Evolutionary conservation across 2,888 invertebrate genomes (phyloP).

Genomic region (Coleophora deauratella): DNA sequence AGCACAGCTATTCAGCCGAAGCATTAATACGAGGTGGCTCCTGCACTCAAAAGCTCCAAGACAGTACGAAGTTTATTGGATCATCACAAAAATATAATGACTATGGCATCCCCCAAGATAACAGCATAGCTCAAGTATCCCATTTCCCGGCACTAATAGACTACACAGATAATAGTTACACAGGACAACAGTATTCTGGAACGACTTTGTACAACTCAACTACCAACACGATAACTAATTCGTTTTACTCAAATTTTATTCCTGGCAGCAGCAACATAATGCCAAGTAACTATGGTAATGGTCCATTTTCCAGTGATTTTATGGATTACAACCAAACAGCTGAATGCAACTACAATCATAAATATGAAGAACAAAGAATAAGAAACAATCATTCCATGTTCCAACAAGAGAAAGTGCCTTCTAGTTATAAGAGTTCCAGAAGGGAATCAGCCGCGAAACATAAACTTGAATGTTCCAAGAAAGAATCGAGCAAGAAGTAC

Average conservation of each 20-base stretch:
- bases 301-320: conserved; percentile 55
- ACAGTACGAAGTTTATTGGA: conserved; percentile 46
- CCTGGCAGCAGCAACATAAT: conserved; percentile 56
- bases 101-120: conserved; percentile 47
- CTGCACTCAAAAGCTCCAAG: conserved; percentile 50
- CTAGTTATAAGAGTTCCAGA: conserved; percentile 49
- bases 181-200: conserved; percentile 58
- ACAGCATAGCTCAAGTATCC: conserved; percentile 60
- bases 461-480: conserved; percentile 65
- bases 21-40: conserved; percentile 54
- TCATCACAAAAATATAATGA: conserved; percentile 55
- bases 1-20: conserved; percentile 65
- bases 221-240: conserved; percentile 62
- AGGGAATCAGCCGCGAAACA: conserved; percentile 60
- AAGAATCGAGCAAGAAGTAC: conserved; percentile 58
- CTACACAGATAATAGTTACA: conserved; percentile 56
- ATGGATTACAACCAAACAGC: conserved; percentile 59
- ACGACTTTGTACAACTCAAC: conserved; percentile 61
- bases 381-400: conserved; percentile 46
- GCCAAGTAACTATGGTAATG: conserved; percentile 52
- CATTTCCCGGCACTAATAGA: conserved; percentile 64
- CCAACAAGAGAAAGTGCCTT: conserved; percentile 46
- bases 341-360: conserved; percentile 60
- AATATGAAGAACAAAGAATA: conserved; percentile 61
- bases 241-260: conserved; percentile 66